These are phyloP conservation scores for Miltochrista miniata DNA, from an alignment of 2,888 invertebrate species.

Conservation along the genomic window DNA sequence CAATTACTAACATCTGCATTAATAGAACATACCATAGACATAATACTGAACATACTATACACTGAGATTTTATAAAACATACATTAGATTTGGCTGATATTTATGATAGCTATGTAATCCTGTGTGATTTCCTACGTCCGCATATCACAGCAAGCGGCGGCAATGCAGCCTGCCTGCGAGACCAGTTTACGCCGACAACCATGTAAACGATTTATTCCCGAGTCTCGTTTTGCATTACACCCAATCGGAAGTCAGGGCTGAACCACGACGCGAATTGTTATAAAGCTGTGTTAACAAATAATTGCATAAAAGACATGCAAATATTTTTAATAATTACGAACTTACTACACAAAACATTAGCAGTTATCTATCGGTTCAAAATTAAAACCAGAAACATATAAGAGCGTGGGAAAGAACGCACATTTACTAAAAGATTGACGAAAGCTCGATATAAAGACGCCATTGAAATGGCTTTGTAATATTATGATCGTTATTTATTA, in stretches of 20 bases:
- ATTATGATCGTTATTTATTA: slow-evolving; percentile 12
- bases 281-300: slow-evolving; percentile 1
- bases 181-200: slow-evolving; percentile 83
- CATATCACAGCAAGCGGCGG: slow-evolving; percentile 41
- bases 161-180: slow-evolving; percentile 60
- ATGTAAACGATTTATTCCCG: slow-evolving; percentile 83
- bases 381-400: slow-evolving; percentile 5
- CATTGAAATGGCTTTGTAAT: background rate
- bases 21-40: background rate
- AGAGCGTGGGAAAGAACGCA: slow-evolving; percentile 25
- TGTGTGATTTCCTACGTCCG: slow-evolving; percentile 65
- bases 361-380: background rate
- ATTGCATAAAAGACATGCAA: slow-evolving; percentile 17
- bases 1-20: background rate
- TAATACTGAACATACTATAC: too few relatives aligned
- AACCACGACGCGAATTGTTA: slow-evolving; percentile 38
- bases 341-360: slow-evolving; percentile 2
- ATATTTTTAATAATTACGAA: slow-evolving; percentile 18
- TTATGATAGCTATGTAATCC: slow-evolving; percentile 40
- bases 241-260: slow-evolving; percentile 77
- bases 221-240: slow-evolving; percentile 79
- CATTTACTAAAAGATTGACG: slow-evolving; percentile 12
- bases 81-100: slow-evolving; percentile 16
- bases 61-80: background rate
- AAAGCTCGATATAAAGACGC: slow-evolving; percentile 6